These are phyloP conservation scores for Spatulosminthurus flaviceps DNA, from an alignment of 2,888 invertebrate species.

Conservation along the genomic window DNA sequence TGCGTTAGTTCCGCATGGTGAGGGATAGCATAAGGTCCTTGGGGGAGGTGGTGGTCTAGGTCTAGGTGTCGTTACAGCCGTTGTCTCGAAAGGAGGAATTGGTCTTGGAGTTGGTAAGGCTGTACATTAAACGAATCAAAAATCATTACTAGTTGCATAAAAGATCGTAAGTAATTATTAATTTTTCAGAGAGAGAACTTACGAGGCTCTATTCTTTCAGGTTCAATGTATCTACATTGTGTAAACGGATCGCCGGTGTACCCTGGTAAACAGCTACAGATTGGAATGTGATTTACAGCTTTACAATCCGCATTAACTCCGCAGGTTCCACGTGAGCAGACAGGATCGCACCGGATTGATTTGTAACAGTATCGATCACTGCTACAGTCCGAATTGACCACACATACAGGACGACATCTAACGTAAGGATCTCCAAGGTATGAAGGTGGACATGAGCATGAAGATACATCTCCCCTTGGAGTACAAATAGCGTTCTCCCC, in stretches of 20 bases:
- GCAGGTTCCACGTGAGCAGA: slow-evolving; percentile 70
- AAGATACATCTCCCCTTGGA: slow-evolving; percentile 57
- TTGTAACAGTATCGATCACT: slow-evolving; percentile 83
- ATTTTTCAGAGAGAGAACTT: not conserved
- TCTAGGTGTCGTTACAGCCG: slow-evolving; percentile 9
- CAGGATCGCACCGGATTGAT: slow-evolving; percentile 82
- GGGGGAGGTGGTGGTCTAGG: slow-evolving; percentile 34
- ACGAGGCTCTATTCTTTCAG: slow-evolving; percentile 26
- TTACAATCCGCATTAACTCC: slow-evolving; percentile 74
- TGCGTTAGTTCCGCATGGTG: slow-evolving; percentile 81
- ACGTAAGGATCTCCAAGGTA: slow-evolving; percentile 70
- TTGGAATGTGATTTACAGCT: slow-evolving; percentile 79
- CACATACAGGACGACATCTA: slow-evolving; percentile 81
- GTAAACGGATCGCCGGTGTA: slow-evolving; percentile 65
- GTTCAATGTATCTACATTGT: slow-evolving; percentile 56
- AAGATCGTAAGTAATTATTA: no score
- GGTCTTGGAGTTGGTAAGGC: slow-evolving; percentile 22
- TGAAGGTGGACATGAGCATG: slow-evolving; percentile 63
- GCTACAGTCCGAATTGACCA: slow-evolving; percentile 87
- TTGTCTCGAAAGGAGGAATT: not conserved
- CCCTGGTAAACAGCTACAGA: slow-evolving; percentile 76
- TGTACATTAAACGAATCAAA: not conserved
- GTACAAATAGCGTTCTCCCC: slow-evolving; percentile 68
- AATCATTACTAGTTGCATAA: no score
- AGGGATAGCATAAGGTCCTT: slow-evolving; percentile 76